Conservation (phyloP, 30 jellyfish, hydroid and myxozoan genomes). For the Cassiopea xamachana region DNA sequence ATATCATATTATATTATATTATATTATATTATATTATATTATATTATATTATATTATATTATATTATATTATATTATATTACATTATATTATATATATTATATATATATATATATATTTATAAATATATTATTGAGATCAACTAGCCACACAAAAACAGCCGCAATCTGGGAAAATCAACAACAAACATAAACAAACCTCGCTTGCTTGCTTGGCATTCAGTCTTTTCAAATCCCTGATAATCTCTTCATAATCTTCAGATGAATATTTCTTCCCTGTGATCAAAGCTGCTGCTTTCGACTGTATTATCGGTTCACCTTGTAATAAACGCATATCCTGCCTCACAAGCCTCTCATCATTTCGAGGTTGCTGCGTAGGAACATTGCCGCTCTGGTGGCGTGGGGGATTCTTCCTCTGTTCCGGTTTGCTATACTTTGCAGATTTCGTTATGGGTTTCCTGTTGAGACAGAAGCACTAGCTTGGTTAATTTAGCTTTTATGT, state of each 20-base stretch:
- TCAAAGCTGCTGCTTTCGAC: constrained; percentile 7
- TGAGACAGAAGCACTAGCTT: neutral
- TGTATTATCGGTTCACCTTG: constrained; percentile 4
- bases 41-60: no score
- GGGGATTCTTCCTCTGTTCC: constrained; percentile 3
- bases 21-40: no score
- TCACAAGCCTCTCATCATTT: neutral
- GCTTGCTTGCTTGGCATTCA: constrained; percentile 72
- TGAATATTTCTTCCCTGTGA: constrained; percentile 48
- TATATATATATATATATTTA: no score
- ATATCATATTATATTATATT: no score
- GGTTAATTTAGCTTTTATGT: neutral
- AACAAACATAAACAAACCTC: constrained; percentile 19
- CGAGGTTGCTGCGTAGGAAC: neutral
- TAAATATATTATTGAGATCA: neutral
- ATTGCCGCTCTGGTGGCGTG: constrained; percentile 26
- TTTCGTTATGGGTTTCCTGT: neutral
- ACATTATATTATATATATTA: no score
- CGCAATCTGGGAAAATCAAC: neutral
- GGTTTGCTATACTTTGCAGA: constrained; percentile 21
- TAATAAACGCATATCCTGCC: neutral
- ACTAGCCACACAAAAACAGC: neutral
- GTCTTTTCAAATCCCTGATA: constrained; percentile 47
- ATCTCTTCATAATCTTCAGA: constrained; percentile 69
- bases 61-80: no score